A percentile compares a stretch with the other conserved stretches of the same genome.
phyloP scores from a whole-genome alignment of 2,888 invertebrate species.

The Chymomyza procnemis region DNA sequence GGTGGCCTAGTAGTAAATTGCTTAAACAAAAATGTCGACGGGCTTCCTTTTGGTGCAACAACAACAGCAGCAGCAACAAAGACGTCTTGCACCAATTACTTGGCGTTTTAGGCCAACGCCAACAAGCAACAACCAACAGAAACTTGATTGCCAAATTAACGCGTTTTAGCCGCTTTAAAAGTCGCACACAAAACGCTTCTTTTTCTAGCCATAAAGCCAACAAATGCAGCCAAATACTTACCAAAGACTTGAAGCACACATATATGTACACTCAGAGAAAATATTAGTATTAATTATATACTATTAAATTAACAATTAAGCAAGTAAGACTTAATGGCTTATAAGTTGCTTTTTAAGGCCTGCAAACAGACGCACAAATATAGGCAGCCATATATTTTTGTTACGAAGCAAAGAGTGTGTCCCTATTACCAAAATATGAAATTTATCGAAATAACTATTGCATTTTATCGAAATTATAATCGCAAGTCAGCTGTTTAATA shows the following conservation, averaged over 20 bases:
- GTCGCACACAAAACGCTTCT: conserved; percentile 27
- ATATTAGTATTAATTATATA: neutral
- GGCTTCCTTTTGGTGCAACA: conserved; percentile 15
- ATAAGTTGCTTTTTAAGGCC: no score
- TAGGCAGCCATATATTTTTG: no score
- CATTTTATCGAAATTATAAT: no score
- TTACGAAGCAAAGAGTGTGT: no score
- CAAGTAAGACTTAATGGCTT: no score
- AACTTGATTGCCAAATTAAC: conserved; percentile 61
- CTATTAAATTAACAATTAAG: no score
- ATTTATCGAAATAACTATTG: no score
- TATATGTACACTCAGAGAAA: conserved; percentile 10
- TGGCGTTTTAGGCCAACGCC: conserved; percentile 49
- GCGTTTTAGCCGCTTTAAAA: conserved; percentile 34
- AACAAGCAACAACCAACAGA: conserved; percentile 7
- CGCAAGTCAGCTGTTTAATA: no score
- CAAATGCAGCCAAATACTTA: neutral
- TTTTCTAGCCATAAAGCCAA: conserved; percentile 9
- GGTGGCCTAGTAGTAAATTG: conserved; percentile 9
- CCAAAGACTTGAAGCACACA: conserved; percentile 16
- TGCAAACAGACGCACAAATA: no score
- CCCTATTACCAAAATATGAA: no score
- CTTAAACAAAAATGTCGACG: conserved; percentile 17
- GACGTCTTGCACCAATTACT: conserved; percentile 70
- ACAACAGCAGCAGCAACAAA: conserved; percentile 11